phyloP scores from a whole-genome alignment of 2,797 vertebrate genomes.

The Silurus aristotelis region DNA sequence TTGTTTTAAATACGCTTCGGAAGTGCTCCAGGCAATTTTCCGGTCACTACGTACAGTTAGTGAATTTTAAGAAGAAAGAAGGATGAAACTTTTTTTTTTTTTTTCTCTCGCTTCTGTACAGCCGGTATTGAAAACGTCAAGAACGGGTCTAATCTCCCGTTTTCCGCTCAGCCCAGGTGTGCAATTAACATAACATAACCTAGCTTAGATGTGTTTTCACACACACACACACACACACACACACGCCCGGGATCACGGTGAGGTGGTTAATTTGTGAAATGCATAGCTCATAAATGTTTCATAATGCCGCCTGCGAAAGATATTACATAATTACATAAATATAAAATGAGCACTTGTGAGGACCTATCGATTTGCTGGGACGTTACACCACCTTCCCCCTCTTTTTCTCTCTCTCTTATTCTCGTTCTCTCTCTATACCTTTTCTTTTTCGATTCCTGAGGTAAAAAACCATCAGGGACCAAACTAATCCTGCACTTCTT shows the following conservation, averaged over 20 bases:
- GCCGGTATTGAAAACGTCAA: no score
- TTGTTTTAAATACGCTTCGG: slow-evolving; percentile 9
- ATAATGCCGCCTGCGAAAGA: slow-evolving; percentile 5
- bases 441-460: neutral
- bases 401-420: neutral
- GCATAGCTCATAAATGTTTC: slow-evolving; percentile 8
- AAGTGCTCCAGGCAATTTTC: slow-evolving; percentile 12
- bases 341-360: slow-evolving; percentile 11
- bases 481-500: slow-evolving; percentile 16
- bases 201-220: neutral
- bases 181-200: slow-evolving; percentile 12
- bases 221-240: neutral
- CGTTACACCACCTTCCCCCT: neutral
- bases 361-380: slow-evolving; percentile 1
- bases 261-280: neutral
- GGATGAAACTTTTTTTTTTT: neutral
- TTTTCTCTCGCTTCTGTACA: neutral
- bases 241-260: neutral
- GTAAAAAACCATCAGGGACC: slow-evolving; percentile 18
- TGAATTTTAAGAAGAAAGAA: slow-evolving; percentile 7
- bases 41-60: slow-evolving; percentile 10
- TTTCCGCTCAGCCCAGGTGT: slow-evolving; percentile 13
- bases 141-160: neutral
- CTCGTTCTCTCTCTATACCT: neutral
- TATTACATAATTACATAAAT: slow-evolving; percentile 22